Base-by-base conservation (phyloP, 2,888 invertebrate species). In the Tryphoninae sp. region DNA sequence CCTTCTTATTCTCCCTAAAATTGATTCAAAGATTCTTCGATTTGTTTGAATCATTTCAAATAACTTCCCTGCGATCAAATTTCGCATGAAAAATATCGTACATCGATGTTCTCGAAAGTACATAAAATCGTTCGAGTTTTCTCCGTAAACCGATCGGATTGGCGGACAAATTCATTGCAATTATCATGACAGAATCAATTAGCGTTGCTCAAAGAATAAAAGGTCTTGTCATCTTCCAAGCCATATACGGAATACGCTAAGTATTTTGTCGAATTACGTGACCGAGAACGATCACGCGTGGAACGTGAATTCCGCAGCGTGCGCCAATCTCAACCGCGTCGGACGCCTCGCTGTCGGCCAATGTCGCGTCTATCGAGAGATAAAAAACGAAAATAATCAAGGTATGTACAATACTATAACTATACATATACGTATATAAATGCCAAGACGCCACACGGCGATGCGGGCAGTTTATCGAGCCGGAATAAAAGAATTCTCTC, bases 191-290 rank as follows among this genome's bases (percentile, higher is more conserved):
- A 73, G 51, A 51, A 73, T 76, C 82, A 82, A 79, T 76, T 82
- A 79, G 72, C 72, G 68, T 79, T 51, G 22, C 13, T 13, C 22
- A 45, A 59, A 49, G 9, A 72, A 68, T 68, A 77, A 64, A 71
- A 45, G 45, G 9, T 78, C 69, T 65, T 65, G 78, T 78, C 65
- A 64, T 51, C 64, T 13, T 75, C 26, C 22, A n/a, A 2, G 26
- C 64, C 40, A 22, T 67, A 53, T 73, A 72, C 42, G 26, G 33
- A 51, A 51, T 3, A 23, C 7, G 22, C 26, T 49, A 45, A 72
- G 71, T 80, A 76, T 80, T 76, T 61, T 71, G 78, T 81, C 71
- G 81, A 78, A 78, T 78, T 78, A 78, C 81, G 78, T 78, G 81
- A 81, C 69, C 81, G 75, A 26, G 45, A 11, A 49, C 23, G 64